phyloP scores from a whole-genome alignment of 2,888 invertebrate genomes.

The Sminthurinus aureus region DNA sequence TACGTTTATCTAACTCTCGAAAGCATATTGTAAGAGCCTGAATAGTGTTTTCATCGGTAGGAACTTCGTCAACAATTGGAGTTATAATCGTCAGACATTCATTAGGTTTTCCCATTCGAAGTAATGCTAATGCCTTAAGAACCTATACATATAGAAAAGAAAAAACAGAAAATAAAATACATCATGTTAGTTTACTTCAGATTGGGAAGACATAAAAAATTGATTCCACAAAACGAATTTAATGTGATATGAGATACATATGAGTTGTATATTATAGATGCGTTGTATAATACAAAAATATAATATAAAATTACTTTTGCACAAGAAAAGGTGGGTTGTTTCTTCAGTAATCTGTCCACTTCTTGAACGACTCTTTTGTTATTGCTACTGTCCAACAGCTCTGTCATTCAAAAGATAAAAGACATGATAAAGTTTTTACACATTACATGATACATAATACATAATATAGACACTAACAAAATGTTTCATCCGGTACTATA shows the following conservation, averaged over 20 bases:
- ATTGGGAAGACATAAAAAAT: too few relatives aligned
- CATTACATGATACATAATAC: too few relatives aligned
- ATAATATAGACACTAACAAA: constrained; percentile 51
- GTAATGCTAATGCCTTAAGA: constrained; percentile 87
- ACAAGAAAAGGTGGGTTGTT: constrained; percentile 86
- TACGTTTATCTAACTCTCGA: constrained; percentile 89
- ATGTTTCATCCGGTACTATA: too few relatives aligned
- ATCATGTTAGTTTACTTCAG: too few relatives aligned
- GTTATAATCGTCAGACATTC: constrained; percentile 82
- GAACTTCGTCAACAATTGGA: constrained; percentile 76
- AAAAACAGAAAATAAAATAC: too few relatives aligned
- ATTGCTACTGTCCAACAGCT: constrained; percentile 94
- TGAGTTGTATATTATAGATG: too few relatives aligned
- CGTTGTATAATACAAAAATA: too few relatives aligned
- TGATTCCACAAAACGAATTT: too few relatives aligned
- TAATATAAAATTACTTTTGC: constrained; percentile 74
- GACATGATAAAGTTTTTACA: too few relatives aligned
- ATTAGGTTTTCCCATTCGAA: constrained; percentile 83
- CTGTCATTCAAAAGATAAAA: too few relatives aligned
- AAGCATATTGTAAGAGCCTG: constrained; percentile 96
- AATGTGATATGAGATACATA: too few relatives aligned
- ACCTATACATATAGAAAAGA: too few relatives aligned
- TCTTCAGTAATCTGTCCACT: constrained; percentile 93
- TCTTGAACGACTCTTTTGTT: constrained; percentile 97
- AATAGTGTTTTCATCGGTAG: constrained; percentile 90